These are phyloP conservation scores for Diabrotica undecimpunctata DNA, from an alignment of 1,140 invertebrate genomes.

Conservation along the genomic window DNA sequence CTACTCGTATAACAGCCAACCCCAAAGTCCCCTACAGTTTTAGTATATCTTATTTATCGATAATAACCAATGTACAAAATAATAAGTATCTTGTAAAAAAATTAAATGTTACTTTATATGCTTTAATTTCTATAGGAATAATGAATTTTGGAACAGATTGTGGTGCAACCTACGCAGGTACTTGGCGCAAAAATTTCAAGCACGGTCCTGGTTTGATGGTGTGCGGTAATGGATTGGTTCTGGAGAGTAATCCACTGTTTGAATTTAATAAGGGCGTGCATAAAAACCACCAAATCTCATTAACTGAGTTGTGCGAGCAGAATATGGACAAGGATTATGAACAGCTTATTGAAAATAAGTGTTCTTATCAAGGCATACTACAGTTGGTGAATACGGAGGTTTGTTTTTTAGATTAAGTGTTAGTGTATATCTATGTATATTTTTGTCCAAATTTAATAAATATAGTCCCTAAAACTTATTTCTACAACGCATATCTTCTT, in stretches of 20 bases:
- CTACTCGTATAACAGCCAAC: no score
- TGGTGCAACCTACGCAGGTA: conserved; percentile 53
- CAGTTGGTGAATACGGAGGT: background rate
- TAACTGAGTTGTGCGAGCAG: background rate
- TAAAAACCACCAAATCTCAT: background rate
- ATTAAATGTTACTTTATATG: no score
- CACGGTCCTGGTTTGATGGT: conserved; percentile 54
- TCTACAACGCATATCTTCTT: no score
- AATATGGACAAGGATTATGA: background rate
- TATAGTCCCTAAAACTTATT: no score
- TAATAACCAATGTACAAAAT: no score
- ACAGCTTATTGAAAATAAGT: conserved; percentile 7
- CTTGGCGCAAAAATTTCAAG: conserved; percentile 55
- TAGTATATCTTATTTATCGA: no score
- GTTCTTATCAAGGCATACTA: background rate
- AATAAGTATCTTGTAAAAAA: no score
- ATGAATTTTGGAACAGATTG: conserved; percentile 52
- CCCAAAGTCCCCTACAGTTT: no score
- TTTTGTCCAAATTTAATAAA: no score
- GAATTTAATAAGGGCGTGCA: conserved; percentile 48
- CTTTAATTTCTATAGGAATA: conserved; percentile 28
- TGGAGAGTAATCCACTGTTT: conserved; percentile 52
- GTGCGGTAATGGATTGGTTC: conserved; percentile 53
- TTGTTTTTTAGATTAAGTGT: no score
- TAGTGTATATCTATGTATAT: no score